Base-by-base conservation (phyloP, 2,797 vertebrate species). In the Halcyon leucocephala region DNA sequence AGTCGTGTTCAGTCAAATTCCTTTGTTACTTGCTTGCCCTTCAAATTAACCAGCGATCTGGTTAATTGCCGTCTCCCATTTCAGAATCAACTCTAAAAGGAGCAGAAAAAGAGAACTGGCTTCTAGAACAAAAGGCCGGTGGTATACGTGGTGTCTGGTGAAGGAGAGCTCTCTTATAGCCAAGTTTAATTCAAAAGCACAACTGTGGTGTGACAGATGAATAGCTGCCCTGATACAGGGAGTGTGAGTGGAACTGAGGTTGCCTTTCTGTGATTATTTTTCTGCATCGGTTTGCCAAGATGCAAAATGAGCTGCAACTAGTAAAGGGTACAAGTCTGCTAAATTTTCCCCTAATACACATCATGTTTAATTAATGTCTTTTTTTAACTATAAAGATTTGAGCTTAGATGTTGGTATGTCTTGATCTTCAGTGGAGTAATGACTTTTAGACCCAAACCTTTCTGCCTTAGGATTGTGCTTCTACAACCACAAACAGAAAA, bases 81-180 rank as follows among this genome's bases (percentile, higher is more conserved):
- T 87, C 5, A 10, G 55, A 74, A 28, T 83, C 16, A 7, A 8
- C 19, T 16, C n/a, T 54, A 33, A 70, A 70, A 57, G 12, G 22
- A 31, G 9, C 21, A 25, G 31, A 33, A 41, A 20, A 39, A 35
- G 31, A 31, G 13, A 71, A 70, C 25, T 2, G 1, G 21, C 14
- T 74, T 57, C 31, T 62, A 55, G 41, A 61, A 54, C 29, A 28
- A 24, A 66, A 54, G 60, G 46, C 73, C 8, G 33, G 42, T 14
- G 14, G 11, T 57, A 57, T 28, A 17, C 3, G 29, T 48, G 1
- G 0, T 25, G 16, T 39, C 33, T 64, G 2, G 0, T 16, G 37
- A 46, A 42, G 35, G 28, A 46, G n/a, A 52, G 16, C 16, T 72
- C 14, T 61, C 13, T 72, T 72, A 42, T 8, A 70, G 44, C 3